Percentiles rank a stretch among this genome's conserved stretches.
Conservation (phyloP, 30 jellyfish, hydroid and myxozoan genomes). For the Hydractinia echinata region DNA sequence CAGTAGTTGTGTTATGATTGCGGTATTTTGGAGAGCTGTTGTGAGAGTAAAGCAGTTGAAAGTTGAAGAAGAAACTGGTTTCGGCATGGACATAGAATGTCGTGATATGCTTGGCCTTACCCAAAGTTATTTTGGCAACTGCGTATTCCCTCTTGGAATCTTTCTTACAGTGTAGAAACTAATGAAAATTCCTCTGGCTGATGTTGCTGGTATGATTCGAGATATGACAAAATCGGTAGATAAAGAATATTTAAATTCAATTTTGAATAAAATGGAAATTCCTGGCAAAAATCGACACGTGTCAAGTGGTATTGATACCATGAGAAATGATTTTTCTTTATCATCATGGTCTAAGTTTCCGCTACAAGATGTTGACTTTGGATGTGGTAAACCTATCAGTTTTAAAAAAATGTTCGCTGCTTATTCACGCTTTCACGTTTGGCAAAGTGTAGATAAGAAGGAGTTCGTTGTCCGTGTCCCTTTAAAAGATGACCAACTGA, state of each 20-base stretch:
- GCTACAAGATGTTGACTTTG: not conserved
- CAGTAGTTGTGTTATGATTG: not conserved
- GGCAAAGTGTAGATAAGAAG: not conserved
- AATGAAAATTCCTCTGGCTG: not conserved
- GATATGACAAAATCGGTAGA: not conserved
- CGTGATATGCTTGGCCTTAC: not conserved
- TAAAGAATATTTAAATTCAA: not conserved
- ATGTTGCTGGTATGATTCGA: not conserved
- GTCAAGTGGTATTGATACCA: not conserved
- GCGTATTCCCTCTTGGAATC: not conserved
- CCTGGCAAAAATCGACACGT: not conserved
- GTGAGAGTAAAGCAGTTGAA: not conserved
- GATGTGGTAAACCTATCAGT: not conserved
- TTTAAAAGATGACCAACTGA: not conserved
- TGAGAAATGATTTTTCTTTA: not conserved
- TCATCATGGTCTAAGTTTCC: not conserved
- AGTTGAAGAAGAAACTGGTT: not conserved
- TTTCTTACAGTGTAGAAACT: not conserved
- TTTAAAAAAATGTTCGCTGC: not conserved
- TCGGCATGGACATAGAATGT: too few relatives aligned
- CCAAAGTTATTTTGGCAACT: not conserved
- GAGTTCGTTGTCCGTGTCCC: not conserved
- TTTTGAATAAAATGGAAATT: not conserved
- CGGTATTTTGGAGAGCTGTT: not conserved
- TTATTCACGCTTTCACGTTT: not conserved